These are phyloP conservation scores for Pyrgilauda ruficollis DNA, from an alignment of 2,113 vertebrate genomes.

Conservation along the genomic window DNA sequence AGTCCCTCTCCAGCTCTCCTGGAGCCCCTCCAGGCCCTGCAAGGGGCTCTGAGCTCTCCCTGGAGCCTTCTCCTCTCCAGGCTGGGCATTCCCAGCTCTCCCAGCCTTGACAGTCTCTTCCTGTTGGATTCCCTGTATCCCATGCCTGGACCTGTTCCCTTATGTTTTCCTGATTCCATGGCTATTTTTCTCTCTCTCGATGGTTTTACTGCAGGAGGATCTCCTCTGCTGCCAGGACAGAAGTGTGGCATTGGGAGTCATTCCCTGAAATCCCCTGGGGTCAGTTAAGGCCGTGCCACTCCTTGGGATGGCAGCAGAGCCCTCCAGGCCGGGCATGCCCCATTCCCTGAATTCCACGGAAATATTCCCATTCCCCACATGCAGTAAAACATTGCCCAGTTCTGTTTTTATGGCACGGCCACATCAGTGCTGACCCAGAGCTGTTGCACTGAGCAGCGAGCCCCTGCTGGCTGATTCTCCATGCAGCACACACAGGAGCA, in stretches of 20 bases:
- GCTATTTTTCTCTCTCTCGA: fast-evolving
- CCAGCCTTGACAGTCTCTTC: fast-evolving
- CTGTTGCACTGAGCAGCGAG: not conserved
- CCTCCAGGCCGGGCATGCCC: not conserved
- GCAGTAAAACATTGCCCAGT: not conserved
- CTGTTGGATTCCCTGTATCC: fast-evolving
- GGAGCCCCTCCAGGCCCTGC: not conserved
- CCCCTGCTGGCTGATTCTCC: conserved; percentile 49
- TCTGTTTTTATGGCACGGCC: not conserved
- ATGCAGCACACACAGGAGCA: conserved; percentile 21
- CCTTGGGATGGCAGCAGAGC: not conserved
- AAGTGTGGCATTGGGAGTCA: fast-evolving
- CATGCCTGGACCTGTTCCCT: fast-evolving
- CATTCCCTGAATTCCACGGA: not conserved
- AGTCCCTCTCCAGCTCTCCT: not conserved
- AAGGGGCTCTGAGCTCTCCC: not conserved
- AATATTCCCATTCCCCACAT: not conserved
- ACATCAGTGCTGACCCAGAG: not conserved
- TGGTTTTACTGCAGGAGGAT: not conserved
- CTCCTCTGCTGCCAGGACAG: not conserved
- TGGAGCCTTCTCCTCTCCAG: not conserved
- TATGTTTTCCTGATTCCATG: fast-evolving
- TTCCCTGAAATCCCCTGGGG: fast-evolving
- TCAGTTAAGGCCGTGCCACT: fast-evolving
- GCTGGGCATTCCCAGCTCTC: fast-evolving